Evolutionary conservation across 1,140 invertebrate species (phyloP).

Genomic region (fruit fly (Drosophila melanogaster)): DNA sequence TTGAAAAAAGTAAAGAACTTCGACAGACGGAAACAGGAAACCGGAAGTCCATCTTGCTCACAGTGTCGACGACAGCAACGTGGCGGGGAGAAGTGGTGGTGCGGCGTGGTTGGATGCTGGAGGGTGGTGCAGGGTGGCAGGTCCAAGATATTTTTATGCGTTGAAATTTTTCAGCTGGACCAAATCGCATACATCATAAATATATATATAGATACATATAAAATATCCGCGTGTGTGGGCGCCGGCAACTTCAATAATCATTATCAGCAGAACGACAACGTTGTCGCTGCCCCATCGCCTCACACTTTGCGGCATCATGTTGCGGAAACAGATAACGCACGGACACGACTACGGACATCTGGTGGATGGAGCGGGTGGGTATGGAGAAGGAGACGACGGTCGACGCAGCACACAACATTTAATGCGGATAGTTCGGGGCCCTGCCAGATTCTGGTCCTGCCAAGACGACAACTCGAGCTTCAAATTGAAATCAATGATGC

Average conservation of each 20-base stretch:
- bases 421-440: conserved; percentile 74
- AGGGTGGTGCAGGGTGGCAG: conserved; percentile 18
- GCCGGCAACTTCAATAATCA: conserved; percentile 79
- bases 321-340: conserved; percentile 83
- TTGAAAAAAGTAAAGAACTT: conserved; percentile 84
- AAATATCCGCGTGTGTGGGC: conserved; percentile 37
- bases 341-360: conserved; percentile 65
- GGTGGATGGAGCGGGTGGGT: conserved; percentile 30
- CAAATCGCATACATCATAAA: conserved; percentile 74
- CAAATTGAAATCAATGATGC: conserved; percentile 83
- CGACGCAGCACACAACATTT: conserved; percentile 76
- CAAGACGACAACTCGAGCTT: conserved; percentile 73
- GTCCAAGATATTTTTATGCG: conserved; percentile 83
- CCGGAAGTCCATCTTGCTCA: conserved; percentile 84
- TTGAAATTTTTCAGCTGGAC: conserved; percentile 82
- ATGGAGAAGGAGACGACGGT: neutral
- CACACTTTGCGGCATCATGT: conserved; percentile 74
- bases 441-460: conserved; percentile 19
- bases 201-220: conserved; percentile 2
- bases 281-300: conserved; percentile 48
- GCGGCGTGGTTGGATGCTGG: neutral
- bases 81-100: neutral
- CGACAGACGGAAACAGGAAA: conserved; percentile 84
- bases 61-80: conserved; percentile 75
- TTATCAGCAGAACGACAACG: conserved; percentile 67